Percentiles rank a stretch among this genome's conserved stretches.
Evolutionary conservation across 2,888 invertebrate species (phyloP).

Genomic region (Pseudococcus longispinus): DNA sequence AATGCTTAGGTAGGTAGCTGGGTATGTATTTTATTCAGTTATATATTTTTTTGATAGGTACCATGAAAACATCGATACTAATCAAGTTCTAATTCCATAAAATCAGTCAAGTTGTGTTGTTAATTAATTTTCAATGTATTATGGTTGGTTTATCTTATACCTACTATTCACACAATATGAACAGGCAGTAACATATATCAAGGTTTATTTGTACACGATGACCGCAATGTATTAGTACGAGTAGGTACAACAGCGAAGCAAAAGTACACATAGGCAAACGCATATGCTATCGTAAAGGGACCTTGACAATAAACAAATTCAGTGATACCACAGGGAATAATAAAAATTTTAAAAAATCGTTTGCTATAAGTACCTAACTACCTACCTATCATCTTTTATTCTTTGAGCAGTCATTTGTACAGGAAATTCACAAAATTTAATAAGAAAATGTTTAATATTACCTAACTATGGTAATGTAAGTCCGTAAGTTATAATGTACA

Average conservation of each 20-base stretch:
- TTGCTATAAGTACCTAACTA: not conserved
- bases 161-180: not conserved
- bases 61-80: too few species aligned
- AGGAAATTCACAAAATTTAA: not conserved
- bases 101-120: too few species aligned
- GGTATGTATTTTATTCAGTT: too few species aligned
- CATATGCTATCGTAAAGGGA: not conserved
- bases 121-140: too few species aligned
- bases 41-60: too few species aligned
- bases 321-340: not conserved
- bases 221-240: not conserved
- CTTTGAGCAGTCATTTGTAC: not conserved
- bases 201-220: conserved; percentile 35
- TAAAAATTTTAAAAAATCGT: not conserved
- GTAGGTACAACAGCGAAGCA: not conserved
- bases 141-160: not conserved
- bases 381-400: not conserved
- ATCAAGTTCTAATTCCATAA: too few species aligned
- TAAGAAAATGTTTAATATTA: not conserved
- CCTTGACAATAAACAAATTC: not conserved
- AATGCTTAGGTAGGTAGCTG: too few species aligned
- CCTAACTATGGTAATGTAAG: not conserved
- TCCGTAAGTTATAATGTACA: not conserved
- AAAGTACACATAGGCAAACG: not conserved
- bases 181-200: not conserved